Evolutionary conservation across 2,888 invertebrate species (phyloP).

Genomic region (Drosophila macrospina): DNA sequence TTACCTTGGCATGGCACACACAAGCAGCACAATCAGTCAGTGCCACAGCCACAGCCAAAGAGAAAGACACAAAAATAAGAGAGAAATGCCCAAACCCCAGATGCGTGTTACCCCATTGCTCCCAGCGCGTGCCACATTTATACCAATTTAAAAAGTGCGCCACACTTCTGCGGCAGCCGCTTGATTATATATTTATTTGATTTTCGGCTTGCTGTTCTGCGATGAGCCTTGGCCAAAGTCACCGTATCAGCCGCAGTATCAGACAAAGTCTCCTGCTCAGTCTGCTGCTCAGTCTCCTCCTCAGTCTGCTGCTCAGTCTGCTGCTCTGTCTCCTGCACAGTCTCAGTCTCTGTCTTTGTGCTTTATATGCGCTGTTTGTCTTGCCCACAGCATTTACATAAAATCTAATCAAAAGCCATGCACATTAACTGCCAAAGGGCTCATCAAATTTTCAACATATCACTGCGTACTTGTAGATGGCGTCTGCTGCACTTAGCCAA

Average conservation of each 20-base stretch:
- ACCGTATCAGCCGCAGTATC: conserved; percentile 1
- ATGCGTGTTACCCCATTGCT: conserved; percentile 29
- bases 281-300: too few relatives aligned
- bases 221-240: conserved; percentile 33
- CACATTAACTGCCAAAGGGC: conserved; percentile 70
- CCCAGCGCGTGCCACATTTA: conserved; percentile 71
- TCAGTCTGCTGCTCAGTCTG: neutral
- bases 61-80: neutral
- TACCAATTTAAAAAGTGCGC: conserved; percentile 73
- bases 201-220: conserved; percentile 60
- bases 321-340: neutral
- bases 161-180: conserved; percentile 62
- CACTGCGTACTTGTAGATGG: conserved; percentile 40
- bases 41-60: conserved; percentile 6
- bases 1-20: conserved; percentile 46
- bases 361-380: conserved; percentile 56
- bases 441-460: conserved; percentile 74
- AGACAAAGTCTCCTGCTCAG: neutral
- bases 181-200: conserved; percentile 81
- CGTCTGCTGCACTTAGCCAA: conserved; percentile 33
- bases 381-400: conserved; percentile 72
- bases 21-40: conserved; percentile 58
- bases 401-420: conserved; percentile 79
- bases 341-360: conserved; percentile 14
- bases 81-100: neutral